Evolutionary conservation across 2,888 invertebrate species (phyloP).

Genomic region (Diplazon laetatorius): DNA sequence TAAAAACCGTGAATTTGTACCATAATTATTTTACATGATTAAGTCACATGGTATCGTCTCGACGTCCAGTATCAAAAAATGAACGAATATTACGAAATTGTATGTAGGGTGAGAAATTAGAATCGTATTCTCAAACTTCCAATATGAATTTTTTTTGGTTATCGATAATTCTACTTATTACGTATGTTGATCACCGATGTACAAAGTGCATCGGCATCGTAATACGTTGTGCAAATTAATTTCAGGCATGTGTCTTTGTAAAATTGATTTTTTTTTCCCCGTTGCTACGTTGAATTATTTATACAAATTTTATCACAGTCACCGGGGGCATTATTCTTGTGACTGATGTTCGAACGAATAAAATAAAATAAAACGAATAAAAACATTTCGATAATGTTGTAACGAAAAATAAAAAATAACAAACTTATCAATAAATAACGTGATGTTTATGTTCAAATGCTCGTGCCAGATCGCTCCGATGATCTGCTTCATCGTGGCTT

Average conservation of each 20-base stretch:
- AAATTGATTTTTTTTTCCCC: slow-evolving; percentile 32
- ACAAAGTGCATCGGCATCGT: slow-evolving; percentile 16
- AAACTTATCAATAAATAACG: slow-evolving; percentile 29
- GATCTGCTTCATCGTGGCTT: not conserved
- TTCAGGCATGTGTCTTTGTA: slow-evolving; percentile 47
- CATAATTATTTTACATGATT: too few species aligned
- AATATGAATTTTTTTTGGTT: too few species aligned
- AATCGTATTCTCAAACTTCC: slow-evolving; percentile 11
- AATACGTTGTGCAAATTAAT: slow-evolving; percentile 9
- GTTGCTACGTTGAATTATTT: slow-evolving; percentile 56
- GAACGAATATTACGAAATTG: too few species aligned
- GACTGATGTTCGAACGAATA: not conserved
- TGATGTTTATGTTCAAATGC: not conserved
- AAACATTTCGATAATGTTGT: not conserved
- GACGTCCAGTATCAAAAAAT: too few species aligned
- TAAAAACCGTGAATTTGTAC: too few species aligned
- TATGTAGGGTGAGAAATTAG: not conserved
- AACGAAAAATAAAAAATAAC: slow-evolving; percentile 14
- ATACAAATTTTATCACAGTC: slow-evolving; percentile 60
- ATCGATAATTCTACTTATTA: slow-evolving; percentile 11
- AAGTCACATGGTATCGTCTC: too few species aligned
- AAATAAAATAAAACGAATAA: too few species aligned
- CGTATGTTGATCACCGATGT: slow-evolving; percentile 27
- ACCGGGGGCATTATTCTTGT: slow-evolving; percentile 1
- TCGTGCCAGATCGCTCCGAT: not conserved